Evolutionary conservation across 2,113 vertebrate genomes (phyloP), one percentile per base, ranked within the genome.

Genomic region (Thoracochromis brauschi): DNA sequence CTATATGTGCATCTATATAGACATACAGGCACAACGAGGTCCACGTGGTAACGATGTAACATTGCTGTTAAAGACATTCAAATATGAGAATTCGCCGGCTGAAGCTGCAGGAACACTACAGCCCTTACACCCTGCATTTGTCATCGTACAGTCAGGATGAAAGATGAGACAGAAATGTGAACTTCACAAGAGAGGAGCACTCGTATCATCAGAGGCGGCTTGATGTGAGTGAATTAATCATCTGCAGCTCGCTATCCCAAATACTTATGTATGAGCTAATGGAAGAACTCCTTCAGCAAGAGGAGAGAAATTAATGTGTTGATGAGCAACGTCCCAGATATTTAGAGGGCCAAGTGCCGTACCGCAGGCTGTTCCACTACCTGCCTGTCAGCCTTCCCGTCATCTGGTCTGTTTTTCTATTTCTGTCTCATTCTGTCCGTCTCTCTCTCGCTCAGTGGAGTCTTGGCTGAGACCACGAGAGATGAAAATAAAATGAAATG

Each of bases 401-500:
- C 90, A 87, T 89, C 85, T 47, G 82, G 16, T 88, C 83, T 81
- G 81, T 55, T 83, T 92, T 83, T 91, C 73, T 78, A 78, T 78
- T 83, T 83, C 38, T 54, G 81, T 89, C 92, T 91, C 81, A 71
- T 60, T 90, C 82, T 89, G 89, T 82, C 90, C 26, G 10, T 87
- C 75, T 55, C 14, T 79, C 78, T 31, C 73, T 81, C 71, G 3
- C 82, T 90, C 83, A 42, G 11, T 81, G 54, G 83, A 87, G 91
- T 88, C 83, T 85, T 87, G 91, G 90, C 89, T 80, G 82, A 82
- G 78, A 83, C 78, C 68, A 47, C 6, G 57, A 68, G 60, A 90
- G 89, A 95, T 90, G 92, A 94, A 95, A 93, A 93, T 93, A 89
- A 94, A 95, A 94, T 87, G 91, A 92, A 92, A 91, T 90, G 83